Percentiles rank a stretch among this genome's conserved stretches.
Conservation (phyloP, 2,888 invertebrate genomes). For the Sarcophaga rosellei region DNA sequence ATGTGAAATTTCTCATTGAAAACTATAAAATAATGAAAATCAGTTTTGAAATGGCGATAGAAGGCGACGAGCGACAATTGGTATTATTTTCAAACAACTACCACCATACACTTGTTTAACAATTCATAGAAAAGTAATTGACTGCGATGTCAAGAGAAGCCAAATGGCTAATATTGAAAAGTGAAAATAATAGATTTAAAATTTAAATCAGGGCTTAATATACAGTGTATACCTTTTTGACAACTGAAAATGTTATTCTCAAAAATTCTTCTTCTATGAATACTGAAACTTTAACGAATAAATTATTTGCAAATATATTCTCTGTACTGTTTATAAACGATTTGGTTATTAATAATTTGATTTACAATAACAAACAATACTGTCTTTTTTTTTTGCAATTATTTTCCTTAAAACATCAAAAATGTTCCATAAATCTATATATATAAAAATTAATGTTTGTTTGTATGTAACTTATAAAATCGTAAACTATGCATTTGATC, state of each 20-base stretch:
- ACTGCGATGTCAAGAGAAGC: background rate
- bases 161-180: background rate
- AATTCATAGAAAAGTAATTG: constrained; percentile 13
- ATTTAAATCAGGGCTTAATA: background rate
- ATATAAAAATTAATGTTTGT: no score
- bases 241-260: no score
- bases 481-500: no score
- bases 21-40: constrained; percentile 8
- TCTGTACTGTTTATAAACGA: no score
- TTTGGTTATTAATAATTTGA: no score
- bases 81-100: constrained; percentile 15
- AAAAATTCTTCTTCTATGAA: no score
- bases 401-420: background rate
- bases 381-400: no score
- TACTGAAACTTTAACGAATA: no score
- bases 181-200: background rate
- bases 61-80: background rate
- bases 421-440: background rate
- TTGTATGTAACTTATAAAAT: no score
- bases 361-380: no score
- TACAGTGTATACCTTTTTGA: background rate
- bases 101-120: background rate
- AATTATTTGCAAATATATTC: background rate
- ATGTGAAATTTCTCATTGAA: background rate
- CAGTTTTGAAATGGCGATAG: background rate